A percentile compares a stretch with the other conserved stretches of the same genome.
phyloP scores from a whole-genome alignment of 2,113 vertebrate genomes.

The Dasypus novemcinctus region DNA sequence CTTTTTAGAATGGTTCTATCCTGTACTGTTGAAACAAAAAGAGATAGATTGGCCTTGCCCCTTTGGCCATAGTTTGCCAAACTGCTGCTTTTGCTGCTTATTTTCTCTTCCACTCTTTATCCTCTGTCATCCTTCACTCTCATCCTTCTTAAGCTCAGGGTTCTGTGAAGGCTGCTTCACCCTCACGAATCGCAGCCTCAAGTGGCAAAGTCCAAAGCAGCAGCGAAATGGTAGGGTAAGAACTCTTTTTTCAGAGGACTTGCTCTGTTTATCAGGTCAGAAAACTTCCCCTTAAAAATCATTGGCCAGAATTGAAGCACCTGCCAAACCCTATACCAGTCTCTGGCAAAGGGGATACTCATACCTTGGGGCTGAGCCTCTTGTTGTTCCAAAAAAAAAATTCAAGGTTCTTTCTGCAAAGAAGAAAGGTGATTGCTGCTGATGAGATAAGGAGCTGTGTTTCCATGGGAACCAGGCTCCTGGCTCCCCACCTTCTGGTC shows the following conservation, averaged over 20 bases:
- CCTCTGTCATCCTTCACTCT: background rate
- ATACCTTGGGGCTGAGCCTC: background rate
- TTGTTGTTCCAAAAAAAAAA: background rate
- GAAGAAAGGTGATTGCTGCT: background rate
- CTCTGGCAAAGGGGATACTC: background rate
- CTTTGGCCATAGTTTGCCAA: background rate
- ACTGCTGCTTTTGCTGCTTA: background rate
- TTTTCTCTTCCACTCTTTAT: background rate
- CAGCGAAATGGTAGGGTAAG: too few relatives aligned
- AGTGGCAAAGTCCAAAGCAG: too few relatives aligned
- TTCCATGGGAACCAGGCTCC: background rate
- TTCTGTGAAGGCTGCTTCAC: background rate
- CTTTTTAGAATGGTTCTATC: too few relatives aligned
- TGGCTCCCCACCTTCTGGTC: background rate
- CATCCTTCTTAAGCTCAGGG: background rate
- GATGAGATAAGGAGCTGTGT: background rate
- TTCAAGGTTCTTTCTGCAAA: background rate
- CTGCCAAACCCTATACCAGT: fast-evolving
- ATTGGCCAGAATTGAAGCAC: background rate
- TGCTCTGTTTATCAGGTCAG: background rate
- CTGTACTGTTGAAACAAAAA: background rate
- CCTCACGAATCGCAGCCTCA: background rate
- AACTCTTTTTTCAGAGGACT: background rate
- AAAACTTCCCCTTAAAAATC: background rate
- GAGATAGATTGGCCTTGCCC: background rate